These are phyloP conservation scores for Drosophila teissieri DNA, from an alignment of 1,140 invertebrate genomes.

Conservation along the genomic window DNA sequence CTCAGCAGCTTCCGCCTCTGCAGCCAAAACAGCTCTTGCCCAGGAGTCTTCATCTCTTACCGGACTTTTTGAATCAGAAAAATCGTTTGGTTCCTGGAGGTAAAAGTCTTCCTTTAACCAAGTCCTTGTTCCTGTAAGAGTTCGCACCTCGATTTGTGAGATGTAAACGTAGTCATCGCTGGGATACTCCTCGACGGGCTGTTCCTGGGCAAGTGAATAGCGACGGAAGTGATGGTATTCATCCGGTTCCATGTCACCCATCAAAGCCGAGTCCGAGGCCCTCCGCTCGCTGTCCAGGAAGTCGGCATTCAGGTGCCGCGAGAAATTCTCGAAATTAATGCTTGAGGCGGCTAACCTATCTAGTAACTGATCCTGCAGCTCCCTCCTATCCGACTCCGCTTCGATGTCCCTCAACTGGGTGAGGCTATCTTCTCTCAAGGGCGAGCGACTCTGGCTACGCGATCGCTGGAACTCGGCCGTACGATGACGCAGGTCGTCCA, in stretches of 20 bases:
- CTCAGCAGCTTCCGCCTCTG: constrained; percentile 65
- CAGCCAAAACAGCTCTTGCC: constrained; percentile 53
- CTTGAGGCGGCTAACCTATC: constrained; percentile 65
- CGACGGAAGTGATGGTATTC: constrained; percentile 81
- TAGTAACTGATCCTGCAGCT: constrained; percentile 67
- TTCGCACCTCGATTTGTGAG: constrained; percentile 73
- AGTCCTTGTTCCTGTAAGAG: constrained; percentile 66
- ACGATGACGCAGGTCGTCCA: constrained; percentile 68
- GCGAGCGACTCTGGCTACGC: constrained; percentile 74
- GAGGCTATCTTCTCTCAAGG: constrained; percentile 39
- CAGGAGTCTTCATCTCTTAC: constrained; percentile 38
- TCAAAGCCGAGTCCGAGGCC: constrained; percentile 74
- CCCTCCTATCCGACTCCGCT: constrained; percentile 53
- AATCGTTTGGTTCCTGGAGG: constrained; percentile 24
- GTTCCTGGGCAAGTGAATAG: constrained; percentile 76
- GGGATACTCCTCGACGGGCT: constrained; percentile 77
- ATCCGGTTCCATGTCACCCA: constrained; percentile 71
- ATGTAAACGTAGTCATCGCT: constrained; percentile 77
- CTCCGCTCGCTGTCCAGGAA: constrained; percentile 75
- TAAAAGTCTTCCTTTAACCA: constrained; percentile 80
- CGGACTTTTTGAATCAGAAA: constrained; percentile 3
- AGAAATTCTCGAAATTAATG: constrained; percentile 73
- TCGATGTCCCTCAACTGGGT: constrained; percentile 54
- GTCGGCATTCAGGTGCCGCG: constrained; percentile 67
- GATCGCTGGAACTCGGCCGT: constrained; percentile 75